Conservation (phyloP, 1,140 invertebrate species). For the Calycopis cecrops region DNA sequence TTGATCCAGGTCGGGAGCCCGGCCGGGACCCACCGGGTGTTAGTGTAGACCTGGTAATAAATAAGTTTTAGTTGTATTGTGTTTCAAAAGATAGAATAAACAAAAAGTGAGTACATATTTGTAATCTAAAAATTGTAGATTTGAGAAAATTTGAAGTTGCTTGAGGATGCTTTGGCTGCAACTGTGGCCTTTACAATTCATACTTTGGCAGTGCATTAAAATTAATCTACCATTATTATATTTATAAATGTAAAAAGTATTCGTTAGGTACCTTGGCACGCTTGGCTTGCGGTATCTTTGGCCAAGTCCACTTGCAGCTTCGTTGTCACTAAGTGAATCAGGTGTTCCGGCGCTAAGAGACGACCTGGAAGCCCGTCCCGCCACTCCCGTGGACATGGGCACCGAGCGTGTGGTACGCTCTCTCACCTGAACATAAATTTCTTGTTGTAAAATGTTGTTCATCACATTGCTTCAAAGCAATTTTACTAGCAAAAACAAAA, state of each 20-base stretch:
- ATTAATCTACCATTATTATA: too few species aligned
- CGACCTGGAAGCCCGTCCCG: constrained; percentile 79
- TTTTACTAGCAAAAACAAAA: constrained; percentile 7
- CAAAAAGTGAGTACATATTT: too few species aligned
- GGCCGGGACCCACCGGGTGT: constrained; percentile 85
- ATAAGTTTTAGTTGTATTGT: too few species aligned
- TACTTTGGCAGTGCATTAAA: too few species aligned
- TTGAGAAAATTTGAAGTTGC: too few species aligned
- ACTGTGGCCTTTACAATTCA: too few species aligned
- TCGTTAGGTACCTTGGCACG: constrained; percentile 67
- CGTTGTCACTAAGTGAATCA: constrained; percentile 91
- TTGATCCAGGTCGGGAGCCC: constrained; percentile 86
- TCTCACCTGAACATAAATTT: constrained; percentile 81
- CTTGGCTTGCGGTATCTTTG: constrained; percentile 79
- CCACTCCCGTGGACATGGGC: constrained; percentile 81
- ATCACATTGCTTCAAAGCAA: constrained; percentile 12
- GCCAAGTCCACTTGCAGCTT: constrained; percentile 81
- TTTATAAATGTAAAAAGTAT: constrained; percentile 9
- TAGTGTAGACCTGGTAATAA: constrained; percentile 69
- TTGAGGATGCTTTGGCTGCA: too few species aligned
- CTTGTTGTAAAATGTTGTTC: constrained; percentile 17
- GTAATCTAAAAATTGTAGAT: too few species aligned
- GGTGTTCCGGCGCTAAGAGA: constrained; percentile 88
- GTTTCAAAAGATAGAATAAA: too few species aligned
- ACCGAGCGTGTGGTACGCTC: constrained; percentile 90